phyloP scores from a whole-genome alignment of 2,113 vertebrate genomes.

The Percopsis transmontana region DNA sequence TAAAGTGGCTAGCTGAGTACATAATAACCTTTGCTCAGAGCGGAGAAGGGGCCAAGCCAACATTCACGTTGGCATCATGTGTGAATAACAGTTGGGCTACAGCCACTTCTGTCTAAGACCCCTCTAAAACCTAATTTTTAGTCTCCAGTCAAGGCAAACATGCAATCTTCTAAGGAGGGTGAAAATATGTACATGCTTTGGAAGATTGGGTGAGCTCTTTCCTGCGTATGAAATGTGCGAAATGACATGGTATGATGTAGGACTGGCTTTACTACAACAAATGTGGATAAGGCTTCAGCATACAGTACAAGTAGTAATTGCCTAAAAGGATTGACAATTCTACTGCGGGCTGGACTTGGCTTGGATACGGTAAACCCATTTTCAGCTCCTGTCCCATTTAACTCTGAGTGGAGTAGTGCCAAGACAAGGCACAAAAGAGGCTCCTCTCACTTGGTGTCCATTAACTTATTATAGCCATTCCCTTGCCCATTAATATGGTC shows the following conservation, averaged over 20 bases:
- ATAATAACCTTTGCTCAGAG: constrained; percentile 3
- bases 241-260: constrained; percentile 21
- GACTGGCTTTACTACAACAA: constrained; percentile 36
- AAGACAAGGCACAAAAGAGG: constrained; percentile 39
- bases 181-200: constrained; percentile 9
- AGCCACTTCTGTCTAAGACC: constrained; percentile 20
- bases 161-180: constrained; percentile 19
- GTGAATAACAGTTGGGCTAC: constrained; percentile 30
- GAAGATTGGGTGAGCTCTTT: not conserved
- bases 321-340: constrained; percentile 52
- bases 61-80: constrained; percentile 15
- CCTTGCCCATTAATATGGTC: constrained; percentile 48
- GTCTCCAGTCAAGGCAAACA: constrained; percentile 13
- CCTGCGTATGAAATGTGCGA: constrained; percentile 18
- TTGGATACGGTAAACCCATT: constrained; percentile 43
- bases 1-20: constrained; percentile 21
- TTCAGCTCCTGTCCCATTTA: constrained; percentile 47
- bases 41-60: constrained; percentile 1
- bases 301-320: constrained; percentile 55
- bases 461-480: constrained; percentile 57
- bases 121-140: not conserved
- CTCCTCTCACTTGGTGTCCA: constrained; percentile 39
- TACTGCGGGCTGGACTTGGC: constrained; percentile 18
- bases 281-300: constrained; percentile 35
- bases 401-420: constrained; percentile 1